phyloP scores from a whole-genome alignment of 1,140 invertebrate species.

The Meteorus sp. region DNA sequence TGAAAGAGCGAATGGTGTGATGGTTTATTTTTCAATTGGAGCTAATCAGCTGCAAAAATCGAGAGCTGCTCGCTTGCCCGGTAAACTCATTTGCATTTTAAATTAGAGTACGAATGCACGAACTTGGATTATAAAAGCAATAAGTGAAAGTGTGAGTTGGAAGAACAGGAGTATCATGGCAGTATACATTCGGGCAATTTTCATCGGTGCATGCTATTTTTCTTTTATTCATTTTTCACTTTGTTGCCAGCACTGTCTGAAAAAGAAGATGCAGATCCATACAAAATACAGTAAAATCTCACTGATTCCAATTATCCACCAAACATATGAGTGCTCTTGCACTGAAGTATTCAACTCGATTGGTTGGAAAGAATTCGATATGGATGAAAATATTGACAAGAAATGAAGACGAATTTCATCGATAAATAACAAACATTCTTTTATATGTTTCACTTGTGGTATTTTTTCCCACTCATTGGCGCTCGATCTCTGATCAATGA shows the following conservation, averaged over 20 bases:
- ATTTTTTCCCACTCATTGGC: no score
- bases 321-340: no score
- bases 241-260: conserved; percentile 1
- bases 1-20: neutral
- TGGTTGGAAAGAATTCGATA: no score
- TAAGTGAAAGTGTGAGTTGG: neutral
- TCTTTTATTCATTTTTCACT: conserved; percentile 22
- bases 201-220: neutral
- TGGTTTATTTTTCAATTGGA: conserved; percentile 3
- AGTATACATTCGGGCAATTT: neutral
- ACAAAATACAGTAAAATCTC: no score
- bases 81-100: conserved; percentile 51
- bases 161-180: neutral
- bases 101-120: conserved; percentile 44
- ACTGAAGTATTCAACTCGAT: no score
- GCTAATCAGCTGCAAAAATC: conserved; percentile 40
- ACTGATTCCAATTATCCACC: no score
- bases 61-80: conserved; percentile 2
- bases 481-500: neutral
- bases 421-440: no score
- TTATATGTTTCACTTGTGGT: no score
- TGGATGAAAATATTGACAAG: no score
- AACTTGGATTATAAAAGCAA: conserved; percentile 33
- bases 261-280: no score
- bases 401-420: no score